phyloP scores from a whole-genome alignment of 2,888 invertebrate genomes.

The Lepetodrilus schrolli region DNA sequence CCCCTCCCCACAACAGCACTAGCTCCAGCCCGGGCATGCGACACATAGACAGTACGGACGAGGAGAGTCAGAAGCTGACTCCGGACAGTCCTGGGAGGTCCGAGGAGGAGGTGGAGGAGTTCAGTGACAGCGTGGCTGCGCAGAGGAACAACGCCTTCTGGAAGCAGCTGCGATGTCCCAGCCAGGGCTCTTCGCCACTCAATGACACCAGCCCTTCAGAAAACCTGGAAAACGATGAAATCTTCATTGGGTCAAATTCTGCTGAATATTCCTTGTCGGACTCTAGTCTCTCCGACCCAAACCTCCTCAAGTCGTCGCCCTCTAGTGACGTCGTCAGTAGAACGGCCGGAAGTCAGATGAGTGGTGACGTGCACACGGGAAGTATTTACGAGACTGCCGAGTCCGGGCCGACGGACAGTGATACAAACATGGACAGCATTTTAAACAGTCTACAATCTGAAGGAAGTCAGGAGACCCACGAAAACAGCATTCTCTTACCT shows the following conservation, averaged over 20 bases:
- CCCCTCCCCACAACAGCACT: slow-evolving; percentile 35
- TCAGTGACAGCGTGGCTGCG: slow-evolving; percentile 59
- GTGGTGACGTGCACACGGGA: slow-evolving; percentile 35
- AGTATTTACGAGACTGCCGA: slow-evolving; percentile 40
- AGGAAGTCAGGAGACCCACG: slow-evolving; percentile 19
- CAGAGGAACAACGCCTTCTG: not conserved
- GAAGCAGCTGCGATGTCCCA: slow-evolving; percentile 47
- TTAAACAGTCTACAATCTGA: not conserved
- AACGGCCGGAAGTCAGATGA: slow-evolving; percentile 19
- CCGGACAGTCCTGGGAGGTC: slow-evolving; percentile 55
- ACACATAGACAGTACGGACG: slow-evolving; percentile 34
- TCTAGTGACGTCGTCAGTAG: slow-evolving; percentile 34
- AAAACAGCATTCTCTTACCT: slow-evolving; percentile 28
- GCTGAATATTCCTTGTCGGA: slow-evolving; percentile 56
- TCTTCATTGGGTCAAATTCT: slow-evolving; percentile 54
- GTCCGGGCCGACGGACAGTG: slow-evolving; percentile 33
- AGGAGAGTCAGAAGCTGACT: slow-evolving; percentile 47
- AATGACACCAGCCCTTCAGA: slow-evolving; percentile 68
- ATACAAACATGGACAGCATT: slow-evolving; percentile 28
- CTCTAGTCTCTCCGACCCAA: slow-evolving; percentile 47
- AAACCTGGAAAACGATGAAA: slow-evolving; percentile 60
- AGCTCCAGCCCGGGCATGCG: slow-evolving; percentile 17
- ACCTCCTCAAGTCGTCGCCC: slow-evolving; percentile 46
- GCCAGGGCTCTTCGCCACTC: slow-evolving; percentile 44
- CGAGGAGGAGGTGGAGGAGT: slow-evolving; percentile 59